These are phyloP conservation scores for Caranx melampygus DNA, from an alignment of 2,113 vertebrate species.

Conservation along the genomic window DNA sequence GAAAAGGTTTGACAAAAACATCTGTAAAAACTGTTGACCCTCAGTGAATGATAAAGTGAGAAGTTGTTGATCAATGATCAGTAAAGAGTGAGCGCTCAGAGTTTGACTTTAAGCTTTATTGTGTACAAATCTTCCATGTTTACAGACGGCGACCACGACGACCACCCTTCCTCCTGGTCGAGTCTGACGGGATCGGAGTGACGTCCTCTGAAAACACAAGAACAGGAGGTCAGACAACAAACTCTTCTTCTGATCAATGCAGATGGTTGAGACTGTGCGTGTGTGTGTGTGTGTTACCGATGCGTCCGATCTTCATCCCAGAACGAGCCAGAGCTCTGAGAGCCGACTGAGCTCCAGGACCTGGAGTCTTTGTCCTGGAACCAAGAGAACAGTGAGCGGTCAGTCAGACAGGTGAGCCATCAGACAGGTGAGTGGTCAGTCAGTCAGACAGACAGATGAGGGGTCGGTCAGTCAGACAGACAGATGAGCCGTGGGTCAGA, in stretches of 20 bases:
- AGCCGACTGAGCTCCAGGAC: constrained; percentile 97
- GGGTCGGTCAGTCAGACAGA: no score
- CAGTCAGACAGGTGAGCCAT: no score
- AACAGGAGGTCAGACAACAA: neutral
- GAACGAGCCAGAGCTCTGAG: constrained; percentile 97
- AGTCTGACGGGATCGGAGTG: constrained; percentile 98
- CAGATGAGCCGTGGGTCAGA: no score
- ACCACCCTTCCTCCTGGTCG: constrained; percentile 98
- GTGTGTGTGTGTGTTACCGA: constrained; percentile 81
- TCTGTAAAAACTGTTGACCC: no score
- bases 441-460: no score
- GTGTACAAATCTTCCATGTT: constrained; percentile 62
- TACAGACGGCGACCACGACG: constrained; percentile 97
- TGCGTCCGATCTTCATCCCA: constrained; percentile 99
- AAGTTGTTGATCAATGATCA: neutral
- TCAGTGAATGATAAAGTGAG: no score
- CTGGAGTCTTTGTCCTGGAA: constrained; percentile 96
- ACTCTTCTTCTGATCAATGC: no score
- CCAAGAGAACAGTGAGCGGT: no score
- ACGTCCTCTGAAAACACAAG: constrained; percentile 91
- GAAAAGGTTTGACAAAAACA: no score
- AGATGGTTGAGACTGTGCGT: no score
- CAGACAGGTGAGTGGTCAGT: no score
- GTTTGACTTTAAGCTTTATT: constrained; percentile 84
- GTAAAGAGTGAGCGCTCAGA: neutral